Evolutionary conservation across 2,113 vertebrate genomes (phyloP).

Genomic region (Pholis gunnellus): DNA sequence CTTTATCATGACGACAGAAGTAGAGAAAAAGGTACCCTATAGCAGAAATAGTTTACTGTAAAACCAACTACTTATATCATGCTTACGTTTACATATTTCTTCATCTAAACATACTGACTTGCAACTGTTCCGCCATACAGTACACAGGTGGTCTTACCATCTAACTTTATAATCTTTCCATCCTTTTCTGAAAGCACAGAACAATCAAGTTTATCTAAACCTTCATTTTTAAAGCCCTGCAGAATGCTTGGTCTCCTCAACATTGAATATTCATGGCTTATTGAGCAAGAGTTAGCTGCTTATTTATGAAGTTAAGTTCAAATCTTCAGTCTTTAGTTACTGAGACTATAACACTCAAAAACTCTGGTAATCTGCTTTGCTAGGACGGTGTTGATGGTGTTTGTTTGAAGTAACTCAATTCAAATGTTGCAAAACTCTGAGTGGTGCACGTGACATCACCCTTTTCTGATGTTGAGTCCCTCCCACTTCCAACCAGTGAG

Average conservation of each 20-base stretch:
- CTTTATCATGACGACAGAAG: background rate
- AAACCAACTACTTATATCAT: background rate
- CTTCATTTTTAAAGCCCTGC: background rate
- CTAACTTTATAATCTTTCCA: background rate
- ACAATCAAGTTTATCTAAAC: background rate
- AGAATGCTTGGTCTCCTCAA: background rate
- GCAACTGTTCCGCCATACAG: background rate
- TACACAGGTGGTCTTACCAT: background rate
- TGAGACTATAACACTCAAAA: background rate
- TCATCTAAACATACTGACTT: background rate
- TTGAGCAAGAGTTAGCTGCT: background rate
- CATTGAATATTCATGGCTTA: background rate
- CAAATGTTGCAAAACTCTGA: constrained; percentile 1
- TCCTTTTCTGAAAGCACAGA: background rate
- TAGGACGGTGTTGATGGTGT: background rate
- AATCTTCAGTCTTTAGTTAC: background rate
- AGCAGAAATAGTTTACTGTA: background rate
- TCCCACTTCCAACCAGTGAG: background rate
- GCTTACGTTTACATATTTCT: background rate
- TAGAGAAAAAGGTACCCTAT: background rate
- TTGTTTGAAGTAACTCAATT: background rate
- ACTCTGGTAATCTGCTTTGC: background rate
- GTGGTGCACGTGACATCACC: background rate
- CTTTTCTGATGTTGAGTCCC: background rate
- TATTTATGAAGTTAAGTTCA: background rate